Conservation (phyloP, 2,888 invertebrate genomes). For the Diachrysia chrysitis region DNA sequence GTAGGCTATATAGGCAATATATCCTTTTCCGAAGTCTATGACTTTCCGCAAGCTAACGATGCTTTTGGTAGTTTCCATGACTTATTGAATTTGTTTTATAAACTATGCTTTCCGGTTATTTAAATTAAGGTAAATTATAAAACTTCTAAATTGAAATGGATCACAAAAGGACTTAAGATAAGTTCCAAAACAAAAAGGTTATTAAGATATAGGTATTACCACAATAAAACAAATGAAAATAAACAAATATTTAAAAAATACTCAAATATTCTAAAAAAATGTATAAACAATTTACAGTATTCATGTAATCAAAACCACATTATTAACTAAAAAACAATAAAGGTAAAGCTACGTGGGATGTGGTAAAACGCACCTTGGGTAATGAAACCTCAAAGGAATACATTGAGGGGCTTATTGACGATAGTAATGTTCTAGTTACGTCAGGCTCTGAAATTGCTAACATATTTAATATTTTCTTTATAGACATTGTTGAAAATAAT, state of each 20-base stretch:
- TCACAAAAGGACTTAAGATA: conserved; percentile 7
- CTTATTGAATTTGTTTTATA: too few relatives aligned
- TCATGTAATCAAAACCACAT: not conserved
- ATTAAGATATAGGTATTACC: conserved; percentile 17
- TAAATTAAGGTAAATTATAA: not conserved
- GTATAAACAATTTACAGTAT: not conserved
- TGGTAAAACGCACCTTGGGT: conserved; percentile 13
- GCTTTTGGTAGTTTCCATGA: too few relatives aligned
- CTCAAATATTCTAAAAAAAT: too few relatives aligned
- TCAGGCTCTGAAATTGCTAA: conserved; percentile 11
- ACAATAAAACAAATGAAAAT: conserved; percentile 4
- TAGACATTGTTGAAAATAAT: not conserved
- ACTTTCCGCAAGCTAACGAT: too few relatives aligned
- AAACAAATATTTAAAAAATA: too few relatives aligned
- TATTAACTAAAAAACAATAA: conserved; percentile 5
- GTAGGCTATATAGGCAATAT: too few relatives aligned
- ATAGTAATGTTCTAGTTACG: not conserved
- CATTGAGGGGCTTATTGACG: conserved; percentile 10
- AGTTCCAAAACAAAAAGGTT: conserved; percentile 14
- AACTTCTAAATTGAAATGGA: too few relatives aligned
- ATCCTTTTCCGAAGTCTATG: too few relatives aligned
- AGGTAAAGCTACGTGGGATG: conserved; percentile 16
- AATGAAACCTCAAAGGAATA: not conserved
- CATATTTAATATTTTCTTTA: conserved; percentile 21
- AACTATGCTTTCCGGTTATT: too few relatives aligned